These are phyloP conservation scores for Holocentrus rufus DNA, from an alignment of 2,797 vertebrate species.

Conservation along the genomic window DNA sequence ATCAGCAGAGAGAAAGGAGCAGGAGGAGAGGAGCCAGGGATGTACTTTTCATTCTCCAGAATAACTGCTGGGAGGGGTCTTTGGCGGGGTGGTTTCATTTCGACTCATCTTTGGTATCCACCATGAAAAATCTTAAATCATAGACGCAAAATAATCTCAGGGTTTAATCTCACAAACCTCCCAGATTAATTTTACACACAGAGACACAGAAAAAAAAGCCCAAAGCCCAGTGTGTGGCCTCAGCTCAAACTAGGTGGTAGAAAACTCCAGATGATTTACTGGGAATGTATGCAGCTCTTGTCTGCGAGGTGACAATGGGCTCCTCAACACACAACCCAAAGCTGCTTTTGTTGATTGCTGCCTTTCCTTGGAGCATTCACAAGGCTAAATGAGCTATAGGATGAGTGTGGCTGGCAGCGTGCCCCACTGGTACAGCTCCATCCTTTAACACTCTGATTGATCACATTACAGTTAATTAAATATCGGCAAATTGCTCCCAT, in stretches of 20 bases:
- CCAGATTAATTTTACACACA: constrained; percentile 35
- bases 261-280: constrained; percentile 34
- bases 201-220: neutral
- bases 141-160: neutral
- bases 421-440: constrained; percentile 61
- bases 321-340: constrained; percentile 36
- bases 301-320: constrained; percentile 28
- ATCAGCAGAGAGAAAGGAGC: neutral
- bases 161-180: neutral
- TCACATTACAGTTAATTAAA: constrained; percentile 81
- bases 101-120: neutral
- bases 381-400: constrained; percentile 70
- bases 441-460: constrained; percentile 75
- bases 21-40: neutral
- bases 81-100: neutral
- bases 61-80: neutral
- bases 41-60: neutral
- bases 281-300: constrained; percentile 32
- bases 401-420: constrained; percentile 55
- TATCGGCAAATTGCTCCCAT: constrained; percentile 77
- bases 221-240: neutral
- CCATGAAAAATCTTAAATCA: neutral
- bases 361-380: constrained; percentile 58
- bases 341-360: constrained; percentile 62
- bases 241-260: neutral